A percentile compares a stretch with the other conserved stretches of the same genome.
Evolutionary conservation across 1,140 invertebrate genomes (phyloP).

Genomic region (Idris sp.): DNA sequence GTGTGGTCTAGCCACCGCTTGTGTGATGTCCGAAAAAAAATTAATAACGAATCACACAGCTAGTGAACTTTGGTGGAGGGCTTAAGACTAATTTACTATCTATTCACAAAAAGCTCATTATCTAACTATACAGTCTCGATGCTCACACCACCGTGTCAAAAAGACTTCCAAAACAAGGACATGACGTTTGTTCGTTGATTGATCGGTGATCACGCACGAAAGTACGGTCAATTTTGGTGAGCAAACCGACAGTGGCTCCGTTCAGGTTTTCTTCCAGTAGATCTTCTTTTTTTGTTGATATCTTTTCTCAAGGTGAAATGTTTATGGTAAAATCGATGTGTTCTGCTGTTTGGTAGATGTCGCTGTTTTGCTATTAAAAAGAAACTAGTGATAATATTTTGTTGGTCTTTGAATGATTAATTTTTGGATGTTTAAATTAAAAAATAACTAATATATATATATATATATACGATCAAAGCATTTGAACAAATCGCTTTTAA

Average conservation of each 20-base stretch:
- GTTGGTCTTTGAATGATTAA: too few species aligned
- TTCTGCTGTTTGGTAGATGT: too few species aligned
- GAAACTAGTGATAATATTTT: too few species aligned
- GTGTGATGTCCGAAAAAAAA: conserved; percentile 58
- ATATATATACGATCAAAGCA: too few species aligned
- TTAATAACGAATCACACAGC: too few species aligned
- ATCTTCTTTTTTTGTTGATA: conserved; percentile 2
- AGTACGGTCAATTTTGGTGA: conserved; percentile 43
- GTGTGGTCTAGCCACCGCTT: conserved; percentile 81
- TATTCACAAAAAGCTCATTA: conserved; percentile 59
- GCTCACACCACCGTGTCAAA: conserved; percentile 59
- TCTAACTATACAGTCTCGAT: conserved; percentile 62
- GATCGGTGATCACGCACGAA: conserved; percentile 15
- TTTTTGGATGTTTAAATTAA: too few species aligned
- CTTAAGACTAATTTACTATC: conserved; percentile 68
- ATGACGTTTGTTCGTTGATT: conserved; percentile 59
- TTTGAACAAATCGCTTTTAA: not conserved
- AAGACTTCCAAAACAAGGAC: conserved; percentile 58
- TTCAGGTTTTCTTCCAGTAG: conserved; percentile 1
- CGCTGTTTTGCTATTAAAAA: too few species aligned
- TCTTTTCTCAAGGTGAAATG: too few species aligned
- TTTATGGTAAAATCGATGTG: too few species aligned
- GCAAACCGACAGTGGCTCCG: conserved; percentile 48
- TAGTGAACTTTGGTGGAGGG: conserved; percentile 68
- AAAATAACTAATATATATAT: too few species aligned